Evolutionary conservation across 2,888 invertebrate genomes (phyloP).

Genomic region (Drosophila melanocephala): DNA sequence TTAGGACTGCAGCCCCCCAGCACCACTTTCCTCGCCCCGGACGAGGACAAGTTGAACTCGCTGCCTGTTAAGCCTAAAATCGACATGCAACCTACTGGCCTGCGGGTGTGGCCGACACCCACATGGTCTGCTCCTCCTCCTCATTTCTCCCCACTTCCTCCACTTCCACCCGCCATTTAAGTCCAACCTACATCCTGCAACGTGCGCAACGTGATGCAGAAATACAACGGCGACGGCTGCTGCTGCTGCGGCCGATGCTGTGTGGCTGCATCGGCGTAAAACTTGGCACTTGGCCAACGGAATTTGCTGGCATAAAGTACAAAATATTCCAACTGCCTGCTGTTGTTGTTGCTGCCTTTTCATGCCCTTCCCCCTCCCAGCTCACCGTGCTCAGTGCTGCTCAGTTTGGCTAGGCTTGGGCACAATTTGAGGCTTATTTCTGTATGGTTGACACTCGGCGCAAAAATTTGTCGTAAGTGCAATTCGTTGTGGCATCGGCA

Average conservation of each 20-base stretch:
- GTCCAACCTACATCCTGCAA: constrained; percentile 15
- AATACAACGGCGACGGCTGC: constrained; percentile 25
- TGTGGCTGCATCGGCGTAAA: constrained; percentile 70
- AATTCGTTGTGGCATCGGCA: constrained; percentile 70
- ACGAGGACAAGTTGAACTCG: constrained; percentile 61
- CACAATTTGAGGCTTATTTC: constrained; percentile 75
- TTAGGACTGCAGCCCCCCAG: constrained; percentile 33
- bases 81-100: constrained; percentile 72
- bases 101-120: constrained; percentile 59
- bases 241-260: constrained; percentile 48
- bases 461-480: constrained; percentile 76
- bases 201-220: constrained; percentile 42
- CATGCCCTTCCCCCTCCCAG: background rate
- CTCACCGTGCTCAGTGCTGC: constrained; percentile 8
- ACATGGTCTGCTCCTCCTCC: constrained; percentile 22
- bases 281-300: constrained; percentile 78
- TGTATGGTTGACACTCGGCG: constrained; percentile 70
- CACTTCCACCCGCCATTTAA: constrained; percentile 9
- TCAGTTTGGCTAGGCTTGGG: constrained; percentile 35
- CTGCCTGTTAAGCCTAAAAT: constrained; percentile 75
- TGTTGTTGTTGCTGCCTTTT: constrained; percentile 7
- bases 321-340: constrained; percentile 70
- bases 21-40: background rate
- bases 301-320: constrained; percentile 77
- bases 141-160: background rate